Conservation (phyloP, 2,113 vertebrate genomes). For the Rallus limicola region DNA sequence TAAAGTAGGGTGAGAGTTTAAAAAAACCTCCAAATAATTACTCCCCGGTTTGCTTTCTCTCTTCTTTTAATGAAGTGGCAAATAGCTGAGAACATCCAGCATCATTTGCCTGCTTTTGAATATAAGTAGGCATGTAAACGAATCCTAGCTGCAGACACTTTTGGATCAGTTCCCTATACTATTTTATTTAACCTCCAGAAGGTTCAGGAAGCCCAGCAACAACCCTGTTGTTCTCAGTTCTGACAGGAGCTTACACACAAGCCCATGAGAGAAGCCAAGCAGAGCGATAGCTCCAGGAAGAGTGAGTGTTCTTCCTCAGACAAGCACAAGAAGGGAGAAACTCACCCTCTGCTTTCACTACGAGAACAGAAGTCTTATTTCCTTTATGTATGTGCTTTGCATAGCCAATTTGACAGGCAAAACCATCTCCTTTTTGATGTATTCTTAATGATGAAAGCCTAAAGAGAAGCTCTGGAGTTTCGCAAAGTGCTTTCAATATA, state of each 20-base stretch:
- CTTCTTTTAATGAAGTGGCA: not conserved
- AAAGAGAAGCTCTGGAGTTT: not conserved
- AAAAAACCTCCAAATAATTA: not conserved
- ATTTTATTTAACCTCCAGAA: not conserved
- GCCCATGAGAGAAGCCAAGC: not conserved
- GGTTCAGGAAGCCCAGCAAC: not conserved
- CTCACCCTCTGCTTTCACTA: not conserved
- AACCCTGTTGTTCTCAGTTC: not conserved
- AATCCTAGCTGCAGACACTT: not conserved
- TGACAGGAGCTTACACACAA: not conserved
- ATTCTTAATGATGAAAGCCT: conserved; percentile 6
- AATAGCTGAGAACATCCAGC: not conserved
- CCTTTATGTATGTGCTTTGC: not conserved
- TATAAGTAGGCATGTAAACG: not conserved
- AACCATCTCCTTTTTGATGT: not conserved
- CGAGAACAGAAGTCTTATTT: not conserved
- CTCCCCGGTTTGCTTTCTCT: not conserved
- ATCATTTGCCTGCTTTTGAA: not conserved
- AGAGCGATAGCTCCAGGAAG: not conserved
- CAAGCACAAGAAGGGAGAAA: not conserved
- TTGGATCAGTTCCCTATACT: not conserved
- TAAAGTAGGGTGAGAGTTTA: not conserved
- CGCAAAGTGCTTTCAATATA: not conserved
- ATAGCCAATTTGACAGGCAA: conserved; percentile 20
- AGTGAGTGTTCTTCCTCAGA: not conserved